A percentile compares a stretch with the other conserved stretches of the same genome.
These are phyloP conservation scores for Xylota segnis DNA, from an alignment of 2,888 invertebrate genomes.

Conservation along the genomic window DNA sequence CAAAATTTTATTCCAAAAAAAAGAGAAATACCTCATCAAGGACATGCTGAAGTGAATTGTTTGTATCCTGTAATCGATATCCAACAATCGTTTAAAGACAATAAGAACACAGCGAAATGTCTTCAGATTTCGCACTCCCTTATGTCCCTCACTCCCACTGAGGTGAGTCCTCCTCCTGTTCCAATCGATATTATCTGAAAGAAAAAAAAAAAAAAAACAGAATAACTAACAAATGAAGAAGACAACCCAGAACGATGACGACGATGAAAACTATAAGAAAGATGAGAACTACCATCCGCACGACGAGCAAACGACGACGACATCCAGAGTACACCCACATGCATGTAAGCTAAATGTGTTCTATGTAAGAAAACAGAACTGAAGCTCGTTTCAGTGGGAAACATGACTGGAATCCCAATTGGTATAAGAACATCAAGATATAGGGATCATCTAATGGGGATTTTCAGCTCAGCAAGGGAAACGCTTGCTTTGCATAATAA, in stretches of 20 bases:
- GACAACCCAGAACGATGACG: slow-evolving; percentile 5
- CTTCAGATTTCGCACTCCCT: slow-evolving; percentile 27
- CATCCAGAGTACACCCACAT: slow-evolving; percentile 39
- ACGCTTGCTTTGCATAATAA: slow-evolving; percentile 76
- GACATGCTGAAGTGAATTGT: neutral
- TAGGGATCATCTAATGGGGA: slow-evolving; percentile 75
- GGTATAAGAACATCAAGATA: slow-evolving; percentile 69
- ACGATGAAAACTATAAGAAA: slow-evolving; percentile 49
- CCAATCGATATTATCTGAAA: slow-evolving; percentile 66
- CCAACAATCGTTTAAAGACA: slow-evolving; percentile 43
- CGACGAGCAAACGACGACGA: slow-evolving; percentile 22
- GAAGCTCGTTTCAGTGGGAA: slow-evolving; percentile 69
- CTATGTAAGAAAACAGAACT: slow-evolving; percentile 71
- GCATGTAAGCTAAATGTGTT: slow-evolving; percentile 60
- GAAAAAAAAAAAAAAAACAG: slow-evolving; percentile 54
- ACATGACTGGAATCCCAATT: slow-evolving; percentile 74
- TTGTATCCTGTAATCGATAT: slow-evolving; percentile 62
- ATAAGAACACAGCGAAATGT: slow-evolving; percentile 10
- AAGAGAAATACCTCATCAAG: neutral
- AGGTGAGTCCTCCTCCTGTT: slow-evolving; percentile 16
- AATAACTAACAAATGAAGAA: slow-evolving; percentile 55
- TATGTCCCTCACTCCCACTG: slow-evolving; percentile 23
- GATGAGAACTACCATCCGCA: slow-evolving; percentile 49
- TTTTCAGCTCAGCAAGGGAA: slow-evolving; percentile 75
- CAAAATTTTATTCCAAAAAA: too few species aligned